A percentile compares a stretch with the other conserved stretches of the same genome.
Conservation (phyloP, 1,140 invertebrate species). For the Heliothis subflexa region DNA sequence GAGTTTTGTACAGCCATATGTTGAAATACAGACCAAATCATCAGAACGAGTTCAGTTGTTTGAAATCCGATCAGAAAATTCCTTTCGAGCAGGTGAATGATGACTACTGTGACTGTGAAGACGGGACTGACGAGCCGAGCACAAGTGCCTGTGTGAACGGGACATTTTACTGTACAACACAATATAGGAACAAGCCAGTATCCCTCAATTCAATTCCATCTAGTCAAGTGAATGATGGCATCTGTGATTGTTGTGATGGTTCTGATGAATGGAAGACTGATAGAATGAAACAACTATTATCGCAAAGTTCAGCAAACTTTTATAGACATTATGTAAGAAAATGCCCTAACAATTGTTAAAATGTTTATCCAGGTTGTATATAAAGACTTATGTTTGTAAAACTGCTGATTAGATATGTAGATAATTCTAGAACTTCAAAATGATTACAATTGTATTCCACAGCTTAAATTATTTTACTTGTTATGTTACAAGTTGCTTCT, state of each 20-base stretch:
- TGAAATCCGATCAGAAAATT: slow-evolving; percentile 66
- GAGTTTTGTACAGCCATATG: slow-evolving; percentile 69
- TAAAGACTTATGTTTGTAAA: not conserved
- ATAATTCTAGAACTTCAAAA: not conserved
- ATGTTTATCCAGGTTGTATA: slow-evolving; percentile 15
- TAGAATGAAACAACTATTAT: slow-evolving; percentile 63
- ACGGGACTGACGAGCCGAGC: slow-evolving; percentile 96
- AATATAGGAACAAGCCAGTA: slow-evolving; percentile 80
- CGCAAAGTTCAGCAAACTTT: slow-evolving; percentile 64
- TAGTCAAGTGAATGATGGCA: slow-evolving; percentile 95
- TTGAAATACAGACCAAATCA: slow-evolving; percentile 69
- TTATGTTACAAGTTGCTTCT: not conserved
- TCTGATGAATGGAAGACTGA: slow-evolving; percentile 90
- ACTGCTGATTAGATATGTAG: not conserved
- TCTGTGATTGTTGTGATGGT: slow-evolving; percentile 97
- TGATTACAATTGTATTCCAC: not conserved
- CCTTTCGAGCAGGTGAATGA: slow-evolving; percentile 92
- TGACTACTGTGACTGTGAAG: slow-evolving; percentile 97
- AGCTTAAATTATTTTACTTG: slow-evolving; percentile 8
- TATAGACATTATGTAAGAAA: slow-evolving; percentile 68
- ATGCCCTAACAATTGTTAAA: slow-evolving; percentile 68
- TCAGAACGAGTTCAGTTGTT: slow-evolving; percentile 74
- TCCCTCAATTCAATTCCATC: slow-evolving; percentile 82
- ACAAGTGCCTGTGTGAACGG: slow-evolving; percentile 95
- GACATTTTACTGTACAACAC: slow-evolving; percentile 91